These are phyloP conservation scores for Pristis pectinata DNA, from an alignment of 2,797 vertebrate genomes.

Conservation along the genomic window DNA sequence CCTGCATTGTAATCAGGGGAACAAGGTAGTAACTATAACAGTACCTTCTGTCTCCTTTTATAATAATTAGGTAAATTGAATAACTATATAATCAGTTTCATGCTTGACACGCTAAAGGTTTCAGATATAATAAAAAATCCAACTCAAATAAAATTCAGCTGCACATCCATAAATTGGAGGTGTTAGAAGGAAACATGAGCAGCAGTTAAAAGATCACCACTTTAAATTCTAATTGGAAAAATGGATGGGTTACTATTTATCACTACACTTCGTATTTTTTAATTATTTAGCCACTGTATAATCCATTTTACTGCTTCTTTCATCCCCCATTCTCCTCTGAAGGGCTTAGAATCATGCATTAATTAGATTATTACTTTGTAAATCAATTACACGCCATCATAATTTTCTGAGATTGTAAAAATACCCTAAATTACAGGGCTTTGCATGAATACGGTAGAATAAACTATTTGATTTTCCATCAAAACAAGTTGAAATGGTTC, in stretches of 20 bases:
- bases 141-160: constrained; percentile 6
- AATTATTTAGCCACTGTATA: not conserved
- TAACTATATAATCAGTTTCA: not conserved
- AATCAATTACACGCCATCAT: constrained; percentile 9
- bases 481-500: not conserved
- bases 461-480: not conserved
- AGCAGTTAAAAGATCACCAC: not conserved
- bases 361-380: constrained; percentile 30
- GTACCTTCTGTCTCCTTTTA: not conserved
- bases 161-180: not conserved
- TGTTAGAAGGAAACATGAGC: not conserved
- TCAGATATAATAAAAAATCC: not conserved
- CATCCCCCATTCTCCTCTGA: not conserved
- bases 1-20: not conserved
- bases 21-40: not conserved
- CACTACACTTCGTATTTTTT: not conserved
- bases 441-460: not conserved
- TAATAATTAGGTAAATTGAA: not conserved
- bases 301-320: not conserved
- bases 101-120: not conserved
- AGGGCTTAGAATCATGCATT: not conserved
- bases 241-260: not conserved
- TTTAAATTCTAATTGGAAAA: not conserved
- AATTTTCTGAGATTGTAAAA: constrained; percentile 13
- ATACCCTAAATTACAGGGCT: not conserved